Evolutionary conservation across 2,113 vertebrate genomes (phyloP), one percentile per base, ranked within the genome.

Genomic region (Notechis scutatus): DNA sequence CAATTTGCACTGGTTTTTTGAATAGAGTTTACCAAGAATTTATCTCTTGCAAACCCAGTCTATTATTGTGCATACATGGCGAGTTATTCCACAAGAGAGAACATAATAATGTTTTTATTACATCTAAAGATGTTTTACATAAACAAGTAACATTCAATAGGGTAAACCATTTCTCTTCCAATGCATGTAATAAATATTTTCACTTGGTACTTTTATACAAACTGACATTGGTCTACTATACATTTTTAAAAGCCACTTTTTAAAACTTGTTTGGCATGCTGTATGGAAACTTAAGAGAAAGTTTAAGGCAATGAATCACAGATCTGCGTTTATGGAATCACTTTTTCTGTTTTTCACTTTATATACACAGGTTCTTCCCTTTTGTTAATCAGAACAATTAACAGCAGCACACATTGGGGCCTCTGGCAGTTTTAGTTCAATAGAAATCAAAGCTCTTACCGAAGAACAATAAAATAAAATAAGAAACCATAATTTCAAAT

Each of bases 151-250:
- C 99, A 99, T 99, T 99, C 98, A 99, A 98, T 98, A 99, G 97
- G 81, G 98, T 99, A 99, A 99, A 99, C 98, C 99, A 98, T 98
- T 98, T 98, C 94, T 97, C 74, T 98, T 98, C 96, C 98, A 99
- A 99, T 98, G 99, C 98, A 99, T 98, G 99, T 99, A 99, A 99
- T 99, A 99, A 99, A 99, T 99, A 99, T 98, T 98, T 98, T 98
- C 98, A 98, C 99, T 99, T 98, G 98, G 98, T 98, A 98, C 98
- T 98, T 99, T 99, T 98, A 98, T 99, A 99, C 99, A 99, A 99
- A 99, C 98, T 98, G 98, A 99, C 98, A 98, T 97, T 97, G 97
- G 98, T 98, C 98, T 98, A 98, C 98, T 98, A 98, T 98, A 99
- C 98, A 99, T 97, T 89, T 97, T 98, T 97, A 98, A 99, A 98